Evolutionary conservation across 2,113 vertebrate species (phyloP).

Genomic region (Apistogramma diplotaenia): DNA sequence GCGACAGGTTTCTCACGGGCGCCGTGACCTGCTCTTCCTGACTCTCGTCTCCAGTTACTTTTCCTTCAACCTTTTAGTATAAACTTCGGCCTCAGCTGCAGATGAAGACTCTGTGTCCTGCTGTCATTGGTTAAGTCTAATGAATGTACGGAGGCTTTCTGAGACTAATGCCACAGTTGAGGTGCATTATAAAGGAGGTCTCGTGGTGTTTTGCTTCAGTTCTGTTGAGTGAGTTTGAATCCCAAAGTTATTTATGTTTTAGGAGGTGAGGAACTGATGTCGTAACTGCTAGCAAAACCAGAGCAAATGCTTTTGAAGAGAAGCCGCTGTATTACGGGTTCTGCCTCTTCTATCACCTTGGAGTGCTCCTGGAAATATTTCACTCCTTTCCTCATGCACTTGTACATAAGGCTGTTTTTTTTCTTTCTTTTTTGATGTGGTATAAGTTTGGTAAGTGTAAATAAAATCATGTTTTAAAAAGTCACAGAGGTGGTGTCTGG

Average conservation of each 20-base stretch:
- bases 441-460: constrained; percentile 11
- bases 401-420: constrained; percentile 51
- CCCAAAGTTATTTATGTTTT: constrained; percentile 50
- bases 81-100: constrained; percentile 37
- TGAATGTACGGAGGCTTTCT: constrained; percentile 59
- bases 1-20: constrained; percentile 15
- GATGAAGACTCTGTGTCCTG: constrained; percentile 35
- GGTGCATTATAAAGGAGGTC: constrained; percentile 13
- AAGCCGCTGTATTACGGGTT: constrained; percentile 21
- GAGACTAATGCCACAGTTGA: constrained; percentile 20
- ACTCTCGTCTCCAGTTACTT: constrained; percentile 43
- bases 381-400: constrained; percentile 27
- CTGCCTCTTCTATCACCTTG: constrained; percentile 12
- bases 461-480: background rate
- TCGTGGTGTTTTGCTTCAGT: constrained; percentile 31
- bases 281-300: constrained; percentile 15
- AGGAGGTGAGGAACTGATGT: constrained; percentile 15
- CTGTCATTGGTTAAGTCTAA: constrained; percentile 47
- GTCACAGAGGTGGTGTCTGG: constrained; percentile 8
- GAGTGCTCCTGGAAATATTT: constrained; percentile 37
- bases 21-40: constrained; percentile 11
- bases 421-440: constrained; percentile 20
- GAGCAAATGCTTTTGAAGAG: background rate
- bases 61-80: constrained; percentile 46
- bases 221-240: constrained; percentile 33